Evolutionary conservation across 2,797 vertebrate genomes (phyloP).

Genomic region (Mormyrus hasselquistii): DNA sequence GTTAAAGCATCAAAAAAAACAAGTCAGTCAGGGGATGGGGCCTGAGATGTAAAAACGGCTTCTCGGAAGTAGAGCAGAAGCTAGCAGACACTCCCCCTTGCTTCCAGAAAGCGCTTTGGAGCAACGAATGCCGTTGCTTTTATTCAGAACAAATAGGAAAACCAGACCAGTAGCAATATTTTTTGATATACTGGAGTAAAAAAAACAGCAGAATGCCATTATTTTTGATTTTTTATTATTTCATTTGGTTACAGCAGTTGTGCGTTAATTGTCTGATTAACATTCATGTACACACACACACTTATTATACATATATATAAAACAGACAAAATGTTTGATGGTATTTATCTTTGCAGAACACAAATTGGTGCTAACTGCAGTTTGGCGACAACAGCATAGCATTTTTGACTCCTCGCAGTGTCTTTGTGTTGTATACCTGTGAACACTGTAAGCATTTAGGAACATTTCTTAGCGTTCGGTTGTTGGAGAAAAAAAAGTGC

Average conservation of each 20-base stretch:
- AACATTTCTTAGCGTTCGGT: neutral
- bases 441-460: neutral
- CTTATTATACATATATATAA: neutral
- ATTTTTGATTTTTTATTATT: neutral
- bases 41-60: neutral
- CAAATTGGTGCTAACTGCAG: slow-evolving; percentile 58
- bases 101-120: slow-evolving; percentile 27
- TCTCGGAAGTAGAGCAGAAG: neutral
- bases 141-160: slow-evolving; percentile 28
- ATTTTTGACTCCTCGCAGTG: slow-evolving; percentile 22
- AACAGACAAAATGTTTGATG: slow-evolving; percentile 16
- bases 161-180: slow-evolving; percentile 39
- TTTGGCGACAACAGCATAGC: slow-evolving; percentile 38
- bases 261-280: neutral
- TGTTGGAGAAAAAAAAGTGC: neutral
- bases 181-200: slow-evolving; percentile 22
- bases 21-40: neutral
- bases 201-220: neutral
- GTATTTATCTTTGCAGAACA: slow-evolving; percentile 40
- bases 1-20: neutral
- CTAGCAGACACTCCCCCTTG: neutral
- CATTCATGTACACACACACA: neutral
- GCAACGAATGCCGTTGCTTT: slow-evolving; percentile 3
- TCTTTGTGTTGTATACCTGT: neutral
- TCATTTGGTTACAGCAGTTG: neutral